Evolutionary conservation across 2,888 invertebrate genomes (phyloP).

Genomic region (Oligia fasciuncula): DNA sequence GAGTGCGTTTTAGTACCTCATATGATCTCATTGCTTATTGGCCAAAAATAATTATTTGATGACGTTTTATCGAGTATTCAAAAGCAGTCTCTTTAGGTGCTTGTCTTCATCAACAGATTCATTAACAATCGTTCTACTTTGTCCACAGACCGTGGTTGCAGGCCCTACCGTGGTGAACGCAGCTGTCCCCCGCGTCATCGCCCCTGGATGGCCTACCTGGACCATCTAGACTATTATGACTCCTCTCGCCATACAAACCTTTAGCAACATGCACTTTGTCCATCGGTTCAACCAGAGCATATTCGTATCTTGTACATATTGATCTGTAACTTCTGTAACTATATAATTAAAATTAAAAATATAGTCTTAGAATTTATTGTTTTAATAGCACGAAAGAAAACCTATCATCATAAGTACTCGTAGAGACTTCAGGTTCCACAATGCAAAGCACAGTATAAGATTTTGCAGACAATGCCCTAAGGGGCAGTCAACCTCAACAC

Average conservation of each 20-base stretch:
- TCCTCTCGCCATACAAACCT: conserved; percentile 20
- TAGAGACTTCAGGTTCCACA: background rate
- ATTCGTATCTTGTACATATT: conserved; percentile 59
- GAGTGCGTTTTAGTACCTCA: background rate
- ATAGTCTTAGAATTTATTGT: conserved; percentile 25
- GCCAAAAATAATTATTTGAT: background rate
- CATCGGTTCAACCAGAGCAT: conserved; percentile 40
- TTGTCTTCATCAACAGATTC: background rate
- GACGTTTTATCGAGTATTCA: background rate
- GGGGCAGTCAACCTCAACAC: background rate
- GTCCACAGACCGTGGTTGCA: conserved; percentile 82
- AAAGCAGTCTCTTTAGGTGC: background rate
- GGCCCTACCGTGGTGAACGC: conserved; percentile 84
- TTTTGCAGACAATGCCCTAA: background rate
- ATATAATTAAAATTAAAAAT: conserved; percentile 59
- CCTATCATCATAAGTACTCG: background rate
- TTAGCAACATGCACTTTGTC: conserved; percentile 58
- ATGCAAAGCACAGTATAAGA: background rate
- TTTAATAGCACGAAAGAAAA: background rate
- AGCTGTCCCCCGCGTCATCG: conserved; percentile 69
- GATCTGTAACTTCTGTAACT: conserved; percentile 33
- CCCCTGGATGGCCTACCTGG: conserved; percentile 74
- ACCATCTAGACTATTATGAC: conserved; percentile 57
- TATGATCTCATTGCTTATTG: background rate
- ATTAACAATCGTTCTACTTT: conserved; percentile 20